Evolutionary conservation across 2,888 invertebrate species (phyloP), one percentile per base, ranked within the genome.

Genomic region (Phoronis australis): DNA sequence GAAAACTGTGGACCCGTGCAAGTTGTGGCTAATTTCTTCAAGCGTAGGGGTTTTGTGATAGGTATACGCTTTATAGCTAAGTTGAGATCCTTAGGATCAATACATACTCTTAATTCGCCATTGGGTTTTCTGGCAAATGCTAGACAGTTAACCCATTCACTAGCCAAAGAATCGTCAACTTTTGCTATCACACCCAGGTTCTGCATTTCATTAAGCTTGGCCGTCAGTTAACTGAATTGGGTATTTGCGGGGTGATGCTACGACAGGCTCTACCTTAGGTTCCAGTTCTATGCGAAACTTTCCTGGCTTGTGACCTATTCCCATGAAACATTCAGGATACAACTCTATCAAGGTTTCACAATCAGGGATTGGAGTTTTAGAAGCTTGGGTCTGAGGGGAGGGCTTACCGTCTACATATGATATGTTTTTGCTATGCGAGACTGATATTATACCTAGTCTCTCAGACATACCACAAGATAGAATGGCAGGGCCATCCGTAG

Each of bases 101-200:
- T 15, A 31, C 49, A 52, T 4, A 52, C 37, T 27, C 40, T 23
- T 3, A 41, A 23, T n/a, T n/a, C n/a, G n/a, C 57, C 60, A 43
- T 50, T 54, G 31, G 45, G 38, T 47, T 56, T 55, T 37, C 48
- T 25, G 15, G 53, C 53, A 37, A 52, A 41, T n/a, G 51, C 56
- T 37, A 61, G 22, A 3, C 52, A 48, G 47, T 45, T 60, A 6
- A 61, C 60, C 61, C 62, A 62, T 26, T 54, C 51, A 37, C 57
- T 59, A 9, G 59, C 60, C 37, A 23, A n/a, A 9, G 22, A n/a
- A n/a, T 59, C 50, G 41, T 47, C 45, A 12, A 61, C 52, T 51
- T 52, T 55, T 22, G n/a, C 26, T 18, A 61, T 57, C 9, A 59
- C 51, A 21, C 38, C 37, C 20, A 48, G 35, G 15, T 44, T 6